A percentile compares a stretch with the other conserved stretches of the same genome.
phyloP scores from a whole-genome alignment of 2,888 invertebrate species.

The Bombylius discolor region DNA sequence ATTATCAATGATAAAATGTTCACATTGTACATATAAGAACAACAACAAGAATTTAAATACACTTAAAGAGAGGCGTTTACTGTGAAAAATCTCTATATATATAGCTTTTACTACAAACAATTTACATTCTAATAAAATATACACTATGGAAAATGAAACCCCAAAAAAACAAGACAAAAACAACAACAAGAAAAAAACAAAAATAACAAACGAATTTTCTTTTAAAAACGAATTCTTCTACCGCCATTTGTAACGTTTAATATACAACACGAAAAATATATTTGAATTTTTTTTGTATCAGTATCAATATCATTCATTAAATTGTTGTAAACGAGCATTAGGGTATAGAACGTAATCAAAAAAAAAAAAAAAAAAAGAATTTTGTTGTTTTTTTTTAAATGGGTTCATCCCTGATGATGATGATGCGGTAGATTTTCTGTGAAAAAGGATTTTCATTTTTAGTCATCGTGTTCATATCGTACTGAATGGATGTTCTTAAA shows the following conservation, averaged over 20 bases:
- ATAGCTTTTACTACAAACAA: too few relatives aligned
- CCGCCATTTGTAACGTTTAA: neutral
- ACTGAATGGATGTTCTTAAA: slow-evolving; percentile 9
- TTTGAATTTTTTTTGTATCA: too few relatives aligned
- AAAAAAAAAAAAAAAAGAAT: neutral
- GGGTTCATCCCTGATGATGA: neutral
- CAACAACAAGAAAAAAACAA: slow-evolving; percentile 2
- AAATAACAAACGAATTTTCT: neutral
- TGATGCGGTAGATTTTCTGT: neutral
- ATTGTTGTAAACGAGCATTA: neutral
- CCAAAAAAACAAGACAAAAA: slow-evolving; percentile 2
- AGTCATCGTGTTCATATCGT: slow-evolving; percentile 16
- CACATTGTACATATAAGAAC: too few relatives aligned
- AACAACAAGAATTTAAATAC: neutral
- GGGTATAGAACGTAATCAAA: neutral
- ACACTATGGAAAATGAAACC: too few relatives aligned
- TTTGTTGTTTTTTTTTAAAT: neutral
- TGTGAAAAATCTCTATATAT: slow-evolving; percentile 7
- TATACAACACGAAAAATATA: neutral
- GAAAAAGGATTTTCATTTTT: slow-evolving; percentile 4
- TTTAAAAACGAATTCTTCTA: neutral
- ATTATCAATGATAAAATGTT: neutral
- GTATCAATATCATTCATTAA: neutral
- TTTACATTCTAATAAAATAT: too few relatives aligned
- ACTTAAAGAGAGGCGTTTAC: slow-evolving; percentile 10